A percentile compares a stretch with the other conserved stretches of the same genome.
phyloP scores from a whole-genome alignment of 2,113 vertebrate genomes.

The Plecturocebus donacophilus region DNA sequence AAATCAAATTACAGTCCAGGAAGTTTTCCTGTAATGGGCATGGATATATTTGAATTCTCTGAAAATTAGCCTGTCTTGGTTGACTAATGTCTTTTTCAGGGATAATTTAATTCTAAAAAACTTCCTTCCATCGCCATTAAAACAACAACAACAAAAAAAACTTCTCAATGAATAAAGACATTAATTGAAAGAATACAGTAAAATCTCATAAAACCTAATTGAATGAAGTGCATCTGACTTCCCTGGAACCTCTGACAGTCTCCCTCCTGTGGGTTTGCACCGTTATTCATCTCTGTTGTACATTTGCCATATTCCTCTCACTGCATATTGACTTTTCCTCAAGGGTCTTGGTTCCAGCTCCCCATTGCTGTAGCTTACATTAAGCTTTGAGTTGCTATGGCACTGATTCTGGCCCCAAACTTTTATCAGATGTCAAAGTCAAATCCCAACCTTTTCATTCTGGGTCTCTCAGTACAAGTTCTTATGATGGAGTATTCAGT shows the following conservation, averaged over 20 bases:
- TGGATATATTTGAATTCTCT: constrained; percentile 13
- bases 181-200: neutral
- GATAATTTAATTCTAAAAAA: constrained; percentile 29
- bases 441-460: neutral
- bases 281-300: neutral
- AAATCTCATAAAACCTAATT: neutral
- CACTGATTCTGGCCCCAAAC: neutral
- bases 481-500: neutral
- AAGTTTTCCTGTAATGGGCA: neutral
- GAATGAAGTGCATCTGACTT: neutral
- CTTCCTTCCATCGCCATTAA: neutral
- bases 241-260: neutral
- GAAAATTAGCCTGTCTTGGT: neutral
- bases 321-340: neutral
- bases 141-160: neutral
- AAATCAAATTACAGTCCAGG: neutral
- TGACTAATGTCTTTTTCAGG: constrained; percentile 3
- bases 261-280: neutral
- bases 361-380: neutral
- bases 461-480: neutral
- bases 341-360: neutral
- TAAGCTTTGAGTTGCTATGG: neutral
- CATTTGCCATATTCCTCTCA: neutral
- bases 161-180: neutral
- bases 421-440: neutral